These are phyloP conservation scores for Myotis planiceps DNA, from an alignment of 2,797 vertebrate species.

Conservation along the genomic window DNA sequence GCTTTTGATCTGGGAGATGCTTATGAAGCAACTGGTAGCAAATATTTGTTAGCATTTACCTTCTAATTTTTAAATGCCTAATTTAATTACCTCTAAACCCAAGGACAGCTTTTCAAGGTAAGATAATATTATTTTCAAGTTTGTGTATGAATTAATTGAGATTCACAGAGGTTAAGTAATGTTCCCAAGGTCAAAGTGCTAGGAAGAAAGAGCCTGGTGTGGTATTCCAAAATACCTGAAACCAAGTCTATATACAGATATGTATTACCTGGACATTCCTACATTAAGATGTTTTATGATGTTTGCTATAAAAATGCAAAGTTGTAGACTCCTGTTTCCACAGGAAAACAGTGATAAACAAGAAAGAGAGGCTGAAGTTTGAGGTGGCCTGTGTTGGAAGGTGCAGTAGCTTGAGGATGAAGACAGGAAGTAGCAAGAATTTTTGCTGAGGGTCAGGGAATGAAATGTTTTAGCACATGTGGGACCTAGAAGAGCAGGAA, in stretches of 20 bases:
- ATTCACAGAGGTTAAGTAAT: background rate
- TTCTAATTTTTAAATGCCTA: background rate
- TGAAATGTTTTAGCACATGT: background rate
- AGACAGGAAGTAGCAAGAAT: background rate
- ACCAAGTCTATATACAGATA: background rate
- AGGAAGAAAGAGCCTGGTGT: background rate
- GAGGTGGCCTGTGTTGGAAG: background rate
- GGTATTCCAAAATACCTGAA: background rate
- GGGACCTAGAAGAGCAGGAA: background rate
- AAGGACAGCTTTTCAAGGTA: background rate
- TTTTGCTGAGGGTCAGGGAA: background rate
- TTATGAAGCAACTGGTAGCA: conserved; percentile 45
- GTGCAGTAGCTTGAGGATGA: background rate
- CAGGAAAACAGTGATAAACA: background rate
- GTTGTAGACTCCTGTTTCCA: background rate
- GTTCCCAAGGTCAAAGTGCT: background rate
- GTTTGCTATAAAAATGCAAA: background rate
- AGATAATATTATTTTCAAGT: background rate
- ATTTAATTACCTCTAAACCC: background rate
- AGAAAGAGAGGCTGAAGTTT: background rate
- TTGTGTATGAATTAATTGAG: background rate
- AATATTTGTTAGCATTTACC: conserved; percentile 21
- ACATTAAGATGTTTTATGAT: background rate
- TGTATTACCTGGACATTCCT: background rate
- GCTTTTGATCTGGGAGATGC: conserved; percentile 57